These are phyloP conservation scores for Apodemus speciosus DNA, from an alignment of 2,113 vertebrate genomes.

Conservation along the genomic window DNA sequence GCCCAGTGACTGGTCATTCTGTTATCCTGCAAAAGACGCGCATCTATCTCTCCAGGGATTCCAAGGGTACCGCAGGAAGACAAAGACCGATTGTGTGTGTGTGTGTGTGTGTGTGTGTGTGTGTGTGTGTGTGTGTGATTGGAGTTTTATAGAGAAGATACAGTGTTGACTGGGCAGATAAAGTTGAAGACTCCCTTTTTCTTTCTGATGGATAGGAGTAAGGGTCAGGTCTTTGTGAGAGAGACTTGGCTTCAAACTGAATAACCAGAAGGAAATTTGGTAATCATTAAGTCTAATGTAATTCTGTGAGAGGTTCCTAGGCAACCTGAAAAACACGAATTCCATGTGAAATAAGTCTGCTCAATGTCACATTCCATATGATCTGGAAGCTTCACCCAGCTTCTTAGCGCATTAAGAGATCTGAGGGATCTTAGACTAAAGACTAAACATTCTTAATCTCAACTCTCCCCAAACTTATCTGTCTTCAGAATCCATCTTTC, in stretches of 20 bases:
- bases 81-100: neutral
- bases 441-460: slow-evolving; percentile 19
- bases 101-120: neutral
- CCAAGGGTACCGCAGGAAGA: neutral
- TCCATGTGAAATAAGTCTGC: neutral
- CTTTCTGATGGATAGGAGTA: neutral
- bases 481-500: neutral
- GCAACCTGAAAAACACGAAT: slow-evolving; percentile 2
- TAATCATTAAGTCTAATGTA: neutral
- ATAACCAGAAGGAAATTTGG: slow-evolving; percentile 12
- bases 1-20: neutral
- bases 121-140: no score
- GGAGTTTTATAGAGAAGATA: neutral
- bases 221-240: neutral
- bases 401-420: slow-evolving; percentile 8
- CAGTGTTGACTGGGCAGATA: neutral
- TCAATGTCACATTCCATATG: neutral
- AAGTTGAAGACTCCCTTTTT: neutral
- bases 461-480: slow-evolving; percentile 6
- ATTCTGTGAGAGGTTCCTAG: neutral
- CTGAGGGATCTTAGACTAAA: neutral
- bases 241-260: neutral
- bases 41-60: neutral
- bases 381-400: neutral
- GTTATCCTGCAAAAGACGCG: neutral